phyloP scores from a whole-genome alignment of 1,140 invertebrate genomes.

The Pogonus chalceus region DNA sequence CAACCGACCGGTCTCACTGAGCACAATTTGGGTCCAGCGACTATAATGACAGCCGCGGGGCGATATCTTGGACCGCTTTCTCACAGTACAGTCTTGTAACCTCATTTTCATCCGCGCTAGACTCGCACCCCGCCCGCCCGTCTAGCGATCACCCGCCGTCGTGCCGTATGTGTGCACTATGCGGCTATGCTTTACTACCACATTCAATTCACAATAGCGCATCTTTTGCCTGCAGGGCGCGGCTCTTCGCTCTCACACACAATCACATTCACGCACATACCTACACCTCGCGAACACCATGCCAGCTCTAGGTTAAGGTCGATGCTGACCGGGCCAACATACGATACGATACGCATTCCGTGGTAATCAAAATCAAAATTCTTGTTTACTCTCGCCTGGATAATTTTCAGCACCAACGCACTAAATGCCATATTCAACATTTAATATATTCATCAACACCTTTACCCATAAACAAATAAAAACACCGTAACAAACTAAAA shows the following conservation, averaged over 20 bases:
- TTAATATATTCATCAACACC: too few species aligned
- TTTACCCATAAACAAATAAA: too few species aligned
- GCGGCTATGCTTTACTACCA: background rate
- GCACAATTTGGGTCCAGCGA: constrained; percentile 35
- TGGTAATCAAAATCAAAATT: too few species aligned
- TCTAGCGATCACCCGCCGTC: background rate
- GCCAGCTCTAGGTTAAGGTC: background rate
- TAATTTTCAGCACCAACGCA: too few species aligned
- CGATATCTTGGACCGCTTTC: constrained; percentile 35
- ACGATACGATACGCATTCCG: too few species aligned
- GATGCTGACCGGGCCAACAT: background rate
- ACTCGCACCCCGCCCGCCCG: constrained; percentile 14
- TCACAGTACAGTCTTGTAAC: constrained; percentile 29
- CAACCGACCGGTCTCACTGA: constrained; percentile 16
- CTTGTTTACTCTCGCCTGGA: too few species aligned
- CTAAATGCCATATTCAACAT: too few species aligned
- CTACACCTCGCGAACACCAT: background rate
- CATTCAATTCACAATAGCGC: background rate
- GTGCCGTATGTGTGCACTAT: background rate
- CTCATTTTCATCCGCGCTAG: constrained; percentile 31
- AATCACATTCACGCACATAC: too few species aligned
- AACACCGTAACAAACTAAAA: too few species aligned
- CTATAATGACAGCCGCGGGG: constrained; percentile 32
- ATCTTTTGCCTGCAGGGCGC: background rate
- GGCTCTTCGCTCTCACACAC: too few species aligned